Evolutionary conservation across 2,113 vertebrate genomes (phyloP), one percentile per base, ranked within the genome.

Genomic region (Xiphophorus hellerii): DNA sequence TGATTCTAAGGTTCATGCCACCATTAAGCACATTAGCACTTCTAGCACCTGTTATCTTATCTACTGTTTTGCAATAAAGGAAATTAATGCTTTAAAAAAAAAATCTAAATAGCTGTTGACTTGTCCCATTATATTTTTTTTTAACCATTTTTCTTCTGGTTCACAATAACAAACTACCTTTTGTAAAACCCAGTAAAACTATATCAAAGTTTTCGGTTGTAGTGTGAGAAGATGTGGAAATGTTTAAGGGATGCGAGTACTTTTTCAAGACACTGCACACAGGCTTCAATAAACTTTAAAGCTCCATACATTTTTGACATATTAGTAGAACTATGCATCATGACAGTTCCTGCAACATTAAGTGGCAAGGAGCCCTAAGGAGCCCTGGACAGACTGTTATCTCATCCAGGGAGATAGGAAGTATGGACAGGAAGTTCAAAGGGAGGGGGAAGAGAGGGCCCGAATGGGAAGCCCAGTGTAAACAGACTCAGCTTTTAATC

Each of bases 401-500:
- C 95, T 93, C 86, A 78, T 84, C 92, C 92, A 88, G 87, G 78
- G 81, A 87, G 88, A 92, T 91, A 90, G 93, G 91, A 94, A 92
- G 92, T 90, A 91, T 80, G 90, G 87, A 90, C 92, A 94, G 94
- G 94, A 95, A 95, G 89, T 90, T 90, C 87, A 89, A 76, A 91
- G 89, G 91, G 93, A 90, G 87, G 90, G 85, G 84, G 83, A 73
- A 73, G 39, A 66, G 71, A 63, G 86, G 87, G 88, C 78, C 84
- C 83, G 80, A 91, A 92, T 95, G 93, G 94, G 93, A 95, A 94
- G 92, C 80, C 74, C 88, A 92, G 91, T 92, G 92, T 95, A 95
- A 95, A 95, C 94, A 95, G 85, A 82, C 89, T 89, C 85, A 69
- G 87, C 88, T 90, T 93, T 93, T 95, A 95, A 95, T 95, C 94